Percentiles rank a stretch among this genome's conserved stretches.
Conservation (phyloP, 2,888 invertebrate genomes). For the Cyaniris semiargus region DNA sequence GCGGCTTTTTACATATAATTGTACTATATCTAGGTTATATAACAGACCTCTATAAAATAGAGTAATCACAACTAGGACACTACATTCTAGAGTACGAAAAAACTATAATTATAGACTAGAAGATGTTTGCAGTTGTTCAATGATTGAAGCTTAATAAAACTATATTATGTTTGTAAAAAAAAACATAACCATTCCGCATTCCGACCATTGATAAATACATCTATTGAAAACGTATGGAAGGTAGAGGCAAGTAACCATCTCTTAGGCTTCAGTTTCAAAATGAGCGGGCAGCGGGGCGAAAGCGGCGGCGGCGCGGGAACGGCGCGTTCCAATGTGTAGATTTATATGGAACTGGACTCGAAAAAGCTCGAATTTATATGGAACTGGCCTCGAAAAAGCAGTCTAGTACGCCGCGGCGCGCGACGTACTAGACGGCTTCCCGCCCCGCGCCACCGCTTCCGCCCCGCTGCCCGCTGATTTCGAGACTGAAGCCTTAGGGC, state of each 20-base stretch:
- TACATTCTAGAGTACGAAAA: constrained; percentile 3
- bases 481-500: too few relatives aligned
- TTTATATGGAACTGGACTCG: too few relatives aligned
- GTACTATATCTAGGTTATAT: constrained; percentile 11
- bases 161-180: not conserved
- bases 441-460: too few relatives aligned
- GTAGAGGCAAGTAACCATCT: not conserved
- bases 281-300: too few relatives aligned
- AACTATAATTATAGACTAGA: constrained; percentile 23
- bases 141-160: not conserved
- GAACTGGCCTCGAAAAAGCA: too few relatives aligned
- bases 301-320: too few relatives aligned
- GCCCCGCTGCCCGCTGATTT: too few relatives aligned
- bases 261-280: too few relatives aligned
- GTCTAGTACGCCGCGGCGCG: too few relatives aligned
- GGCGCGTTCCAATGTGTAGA: too few relatives aligned
- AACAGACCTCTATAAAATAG: not conserved
- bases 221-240: not conserved
- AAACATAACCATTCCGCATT: not conserved
- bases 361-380: too few relatives aligned
- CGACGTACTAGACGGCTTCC: too few relatives aligned
- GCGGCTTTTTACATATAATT: constrained; percentile 26
- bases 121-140: constrained; percentile 5
- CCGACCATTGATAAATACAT: not conserved
- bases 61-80: constrained; percentile 19